A percentile compares a stretch with the other conserved stretches of the same genome.
These are phyloP conservation scores for Oreochromis tanganicae DNA, from an alignment of 2,113 vertebrate species.

Conservation along the genomic window DNA sequence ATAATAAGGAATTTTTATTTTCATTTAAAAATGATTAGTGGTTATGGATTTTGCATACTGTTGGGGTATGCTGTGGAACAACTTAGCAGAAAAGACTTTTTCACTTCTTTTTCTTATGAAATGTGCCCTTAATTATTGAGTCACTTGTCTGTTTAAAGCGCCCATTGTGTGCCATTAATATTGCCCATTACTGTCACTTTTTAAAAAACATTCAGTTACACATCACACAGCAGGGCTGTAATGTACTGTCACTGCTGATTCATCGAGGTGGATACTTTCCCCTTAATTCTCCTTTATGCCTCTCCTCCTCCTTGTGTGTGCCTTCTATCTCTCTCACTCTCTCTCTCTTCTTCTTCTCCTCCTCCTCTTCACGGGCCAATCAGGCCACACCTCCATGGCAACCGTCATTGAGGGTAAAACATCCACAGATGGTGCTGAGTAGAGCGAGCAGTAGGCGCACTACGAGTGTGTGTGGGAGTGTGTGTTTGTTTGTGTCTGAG, in stretches of 20 bases:
- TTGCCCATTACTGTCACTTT: conserved; percentile 23
- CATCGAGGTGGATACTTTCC: conserved; percentile 67
- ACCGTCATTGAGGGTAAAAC: conserved; percentile 76
- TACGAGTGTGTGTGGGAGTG: conserved; percentile 60
- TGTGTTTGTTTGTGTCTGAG: conserved; percentile 51
- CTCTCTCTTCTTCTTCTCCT: conserved; percentile 16
- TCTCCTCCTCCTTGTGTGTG: conserved; percentile 2
- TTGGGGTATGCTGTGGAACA: not conserved
- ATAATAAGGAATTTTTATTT: not conserved
- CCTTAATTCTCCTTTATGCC: conserved; percentile 47
- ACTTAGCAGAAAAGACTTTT: not conserved
- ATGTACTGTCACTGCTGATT: conserved; percentile 74
- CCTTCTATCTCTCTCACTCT: conserved; percentile 18
- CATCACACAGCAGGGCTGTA: conserved; percentile 23
- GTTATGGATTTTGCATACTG: not conserved
- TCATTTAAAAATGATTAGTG: rapidly evolving
- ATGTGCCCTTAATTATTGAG: not conserved
- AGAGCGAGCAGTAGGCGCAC: conserved; percentile 66
- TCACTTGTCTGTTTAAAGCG: not conserved
- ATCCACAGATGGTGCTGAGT: conserved; percentile 76
- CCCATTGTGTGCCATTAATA: not conserved
- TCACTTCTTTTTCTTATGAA: not conserved
- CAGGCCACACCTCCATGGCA: conserved; percentile 80
- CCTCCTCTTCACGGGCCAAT: conserved; percentile 47
- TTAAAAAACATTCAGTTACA: conserved; percentile 28